A percentile compares a stretch with the other conserved stretches of the same genome.
These are phyloP conservation scores for Salticus scenicus DNA, from an alignment of 2,888 invertebrate species.

Conservation along the genomic window DNA sequence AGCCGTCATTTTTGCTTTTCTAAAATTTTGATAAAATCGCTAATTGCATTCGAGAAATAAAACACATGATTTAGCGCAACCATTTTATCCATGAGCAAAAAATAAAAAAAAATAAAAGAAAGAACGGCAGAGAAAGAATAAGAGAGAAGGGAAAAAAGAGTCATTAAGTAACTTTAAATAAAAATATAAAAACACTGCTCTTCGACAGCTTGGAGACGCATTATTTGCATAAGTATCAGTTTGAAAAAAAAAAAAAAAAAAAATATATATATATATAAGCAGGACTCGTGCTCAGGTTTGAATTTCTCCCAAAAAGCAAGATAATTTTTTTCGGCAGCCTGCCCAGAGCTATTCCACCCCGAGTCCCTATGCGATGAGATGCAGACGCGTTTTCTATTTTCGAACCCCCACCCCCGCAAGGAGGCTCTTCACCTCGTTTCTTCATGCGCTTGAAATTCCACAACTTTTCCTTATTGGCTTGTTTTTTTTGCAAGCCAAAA, in stretches of 20 bases:
- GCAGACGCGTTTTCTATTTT: slow-evolving; percentile 9
- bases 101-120: too few relatives aligned
- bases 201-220: background rate
- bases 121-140: too few relatives aligned
- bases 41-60: too few relatives aligned
- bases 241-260: too few relatives aligned
- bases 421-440: slow-evolving; percentile 2
- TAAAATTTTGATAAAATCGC: too few relatives aligned
- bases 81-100: too few relatives aligned
- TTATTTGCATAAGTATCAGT: background rate
- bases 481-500: slow-evolving; percentile 5
- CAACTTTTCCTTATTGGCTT: background rate
- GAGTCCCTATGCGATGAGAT: background rate
- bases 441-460: background rate
- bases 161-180: background rate
- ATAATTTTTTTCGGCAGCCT: background rate
- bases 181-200: background rate
- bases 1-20: too few relatives aligned
- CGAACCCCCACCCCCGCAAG: background rate
- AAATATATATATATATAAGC: background rate
- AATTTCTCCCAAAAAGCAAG: background rate
- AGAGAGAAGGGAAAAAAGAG: too few relatives aligned
- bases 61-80: too few relatives aligned
- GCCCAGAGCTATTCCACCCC: background rate
- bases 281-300: background rate